These are phyloP conservation scores for Orussus abietinus DNA, from an alignment of 1,140 invertebrate genomes.

Conservation along the genomic window DNA sequence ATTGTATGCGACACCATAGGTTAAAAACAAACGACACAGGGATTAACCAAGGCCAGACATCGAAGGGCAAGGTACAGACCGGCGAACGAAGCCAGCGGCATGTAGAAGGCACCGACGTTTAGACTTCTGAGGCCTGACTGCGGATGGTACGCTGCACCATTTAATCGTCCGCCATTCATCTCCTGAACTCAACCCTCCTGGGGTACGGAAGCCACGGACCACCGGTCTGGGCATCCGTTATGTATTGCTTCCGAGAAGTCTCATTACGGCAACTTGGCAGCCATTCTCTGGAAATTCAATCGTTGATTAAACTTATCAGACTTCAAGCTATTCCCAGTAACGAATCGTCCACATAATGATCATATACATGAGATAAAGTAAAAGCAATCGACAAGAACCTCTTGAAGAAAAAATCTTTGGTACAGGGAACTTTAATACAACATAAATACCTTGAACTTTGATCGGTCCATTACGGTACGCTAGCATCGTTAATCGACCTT, in stretches of 20 bases:
- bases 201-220: neutral
- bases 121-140: constrained; percentile 18
- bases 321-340: too few relatives aligned
- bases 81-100: constrained; percentile 41
- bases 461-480: too few relatives aligned
- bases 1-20: constrained; percentile 1
- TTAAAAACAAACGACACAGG: constrained; percentile 6
- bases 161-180: neutral
- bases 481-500: too few relatives aligned
- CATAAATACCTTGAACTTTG: too few relatives aligned
- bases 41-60: neutral
- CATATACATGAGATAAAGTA: too few relatives aligned
- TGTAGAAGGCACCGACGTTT: constrained; percentile 31
- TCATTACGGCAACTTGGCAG: neutral
- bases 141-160: neutral
- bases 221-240: neutral
- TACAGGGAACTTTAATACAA: too few relatives aligned
- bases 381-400: too few relatives aligned
- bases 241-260: neutral
- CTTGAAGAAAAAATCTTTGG: too few relatives aligned
- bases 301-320: too few relatives aligned
- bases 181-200: neutral
- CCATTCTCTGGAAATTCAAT: neutral
- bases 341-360: too few relatives aligned
- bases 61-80: constrained; percentile 27